These are phyloP conservation scores for Actinostola sp. DNA, from an alignment of 92 coral and sea anemone species.

Conservation along the genomic window DNA sequence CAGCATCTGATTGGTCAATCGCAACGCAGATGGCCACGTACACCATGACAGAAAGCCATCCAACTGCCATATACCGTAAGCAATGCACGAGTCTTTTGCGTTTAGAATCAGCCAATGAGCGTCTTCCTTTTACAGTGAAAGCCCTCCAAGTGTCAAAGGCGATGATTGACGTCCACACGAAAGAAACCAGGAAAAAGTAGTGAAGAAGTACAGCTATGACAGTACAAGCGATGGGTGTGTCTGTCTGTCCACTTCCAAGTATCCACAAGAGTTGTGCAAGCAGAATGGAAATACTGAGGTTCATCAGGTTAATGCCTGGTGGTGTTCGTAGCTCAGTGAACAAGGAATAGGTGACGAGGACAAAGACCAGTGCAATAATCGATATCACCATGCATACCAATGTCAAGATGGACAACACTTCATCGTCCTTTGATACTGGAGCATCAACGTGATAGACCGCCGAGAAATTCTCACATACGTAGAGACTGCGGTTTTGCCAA, in stretches of 20 bases:
- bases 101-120: constrained; percentile 18
- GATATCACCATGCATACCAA: constrained; percentile 42
- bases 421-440: too few species aligned
- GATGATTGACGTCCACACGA: constrained; percentile 68
- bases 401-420: constrained; percentile 16
- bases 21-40: constrained; percentile 39
- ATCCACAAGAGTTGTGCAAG: constrained; percentile 55
- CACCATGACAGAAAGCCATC: constrained; percentile 53
- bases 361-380: constrained; percentile 20
- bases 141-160: constrained; percentile 71
- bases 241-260: constrained; percentile 36
- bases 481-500: too few species aligned
- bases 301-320: constrained; percentile 64
- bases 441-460: too few species aligned
- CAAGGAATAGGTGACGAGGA: constrained; percentile 50
- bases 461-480: too few species aligned
- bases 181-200: constrained; percentile 52
- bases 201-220: constrained; percentile 55
- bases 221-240: constrained; percentile 32
- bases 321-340: constrained; percentile 56
- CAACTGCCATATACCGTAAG: constrained; percentile 43
- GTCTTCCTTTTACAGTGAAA: constrained; percentile 39
- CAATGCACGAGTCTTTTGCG: constrained; percentile 1
- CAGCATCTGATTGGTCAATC: constrained; percentile 46
- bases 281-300: constrained; percentile 41